Evolutionary conservation across 1,140 invertebrate genomes (phyloP), one percentile per base, ranked within the genome.

Genomic region (Idris sp.): DNA sequence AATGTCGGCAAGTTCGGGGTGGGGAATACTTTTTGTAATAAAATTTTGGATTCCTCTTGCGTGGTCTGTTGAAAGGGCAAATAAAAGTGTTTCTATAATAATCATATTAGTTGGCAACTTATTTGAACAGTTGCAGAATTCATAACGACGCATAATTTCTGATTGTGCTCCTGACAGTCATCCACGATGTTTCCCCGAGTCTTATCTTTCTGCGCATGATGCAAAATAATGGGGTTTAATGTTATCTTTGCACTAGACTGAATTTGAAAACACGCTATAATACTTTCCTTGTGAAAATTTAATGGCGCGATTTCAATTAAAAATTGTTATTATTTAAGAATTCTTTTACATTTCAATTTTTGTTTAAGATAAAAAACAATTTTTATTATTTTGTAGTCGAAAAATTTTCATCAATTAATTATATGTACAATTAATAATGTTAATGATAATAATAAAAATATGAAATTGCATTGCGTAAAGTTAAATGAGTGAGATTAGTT

Each of bases 111-210:
- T 43, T 44, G 35, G 3, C 1, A 53, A 53, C 38, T 69, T 61
- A 71, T 61, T 69, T 22, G 0, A 51, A 31, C 53, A 44, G 40
- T 43, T 43, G 2, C 28, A 14, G 36, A 31, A 19, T 41, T 59
- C 41, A 38, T 48, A 59, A 28, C 26, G 38, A 28, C 18, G 26
- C 46, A 43, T 68, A 71, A 71, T 71, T 71, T 54, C 36, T 71
- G 67, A 71, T 69, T 54, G 19, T 69, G 65, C 38, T 51, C 18
- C 41, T 49, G 67, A 71, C 67, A 62, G 48, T 53, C 56, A 38
- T 58, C 43, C 15, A 28, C 51, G 53, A 35, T 51, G 67, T 59
- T 59, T 48, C 49, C 54, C 11, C 30, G 11, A 54, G 65, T 53
- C 54, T 69, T 69, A 69, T 69, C 65, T 14, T 33, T 13, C 8